A percentile compares a stretch with the other conserved stretches of the same genome.
These are phyloP conservation scores for Cariama cristata DNA, from an alignment of 2,113 vertebrate genomes.

Conservation along the genomic window DNA sequence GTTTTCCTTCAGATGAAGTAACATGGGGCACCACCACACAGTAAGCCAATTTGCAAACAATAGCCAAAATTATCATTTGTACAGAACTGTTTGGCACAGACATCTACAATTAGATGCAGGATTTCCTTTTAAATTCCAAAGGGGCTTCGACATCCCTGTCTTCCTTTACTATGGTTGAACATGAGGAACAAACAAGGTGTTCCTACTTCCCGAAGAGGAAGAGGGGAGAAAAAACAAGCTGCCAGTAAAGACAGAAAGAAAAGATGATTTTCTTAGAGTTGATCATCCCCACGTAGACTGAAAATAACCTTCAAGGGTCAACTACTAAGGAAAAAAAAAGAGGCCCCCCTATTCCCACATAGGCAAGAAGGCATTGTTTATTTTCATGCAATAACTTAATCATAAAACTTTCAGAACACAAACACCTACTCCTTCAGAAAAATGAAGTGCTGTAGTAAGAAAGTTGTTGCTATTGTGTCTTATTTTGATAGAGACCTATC, in stretches of 20 bases:
- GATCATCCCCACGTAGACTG: background rate
- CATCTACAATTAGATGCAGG: slow-evolving; percentile 45
- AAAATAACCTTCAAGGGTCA: background rate
- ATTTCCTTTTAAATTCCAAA: slow-evolving; percentile 58
- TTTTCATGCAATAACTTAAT: background rate
- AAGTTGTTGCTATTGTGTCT: background rate
- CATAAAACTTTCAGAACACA: background rate
- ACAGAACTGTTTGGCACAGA: slow-evolving; percentile 19
- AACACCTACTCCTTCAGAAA: background rate
- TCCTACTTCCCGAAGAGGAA: slow-evolving; percentile 44
- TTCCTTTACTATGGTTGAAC: slow-evolving; percentile 26
- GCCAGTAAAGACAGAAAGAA: slow-evolving; percentile 21
- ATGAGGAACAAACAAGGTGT: slow-evolving; percentile 47
- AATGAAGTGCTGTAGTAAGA: background rate
- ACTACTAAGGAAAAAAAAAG: background rate
- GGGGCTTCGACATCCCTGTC: slow-evolving; percentile 34
- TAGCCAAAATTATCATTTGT: background rate
- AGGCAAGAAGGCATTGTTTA: background rate
- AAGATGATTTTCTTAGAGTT: background rate
- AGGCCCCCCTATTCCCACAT: background rate
- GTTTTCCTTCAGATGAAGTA: background rate
- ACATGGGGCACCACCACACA: background rate
- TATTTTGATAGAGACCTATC: background rate
- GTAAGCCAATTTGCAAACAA: slow-evolving; percentile 27
- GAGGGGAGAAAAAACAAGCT: background rate